Percentiles rank a stretch among this genome's conserved stretches.
Conservation (phyloP, 2,113 vertebrate genomes). For the Kryptolebias marmoratus region DNA sequence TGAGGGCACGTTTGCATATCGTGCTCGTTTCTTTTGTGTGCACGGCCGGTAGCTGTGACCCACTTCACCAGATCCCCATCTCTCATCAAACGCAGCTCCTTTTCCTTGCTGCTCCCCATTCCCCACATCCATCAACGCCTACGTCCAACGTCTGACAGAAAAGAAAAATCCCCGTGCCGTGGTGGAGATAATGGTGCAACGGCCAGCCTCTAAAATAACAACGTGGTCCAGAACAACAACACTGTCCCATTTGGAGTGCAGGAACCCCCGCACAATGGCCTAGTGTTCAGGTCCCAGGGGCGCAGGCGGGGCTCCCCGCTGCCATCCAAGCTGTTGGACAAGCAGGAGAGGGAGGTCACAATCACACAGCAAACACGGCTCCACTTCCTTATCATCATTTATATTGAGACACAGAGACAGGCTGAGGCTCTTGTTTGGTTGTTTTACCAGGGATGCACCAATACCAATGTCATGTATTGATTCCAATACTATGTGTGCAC, state of each 20-base stretch:
- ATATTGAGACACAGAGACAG: slow-evolving; percentile 1
- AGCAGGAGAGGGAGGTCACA: slow-evolving; percentile 60
- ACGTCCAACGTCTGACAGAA: slow-evolving; percentile 40
- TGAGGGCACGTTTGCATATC: slow-evolving; percentile 49
- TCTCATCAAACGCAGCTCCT: slow-evolving; percentile 28
- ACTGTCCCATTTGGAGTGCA: slow-evolving; percentile 65
- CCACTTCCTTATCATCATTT: slow-evolving; percentile 52
- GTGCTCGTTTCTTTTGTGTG: slow-evolving; percentile 50
- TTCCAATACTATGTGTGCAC: too few species aligned
- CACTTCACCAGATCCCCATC: slow-evolving; percentile 57
- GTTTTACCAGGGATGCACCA: not conserved
- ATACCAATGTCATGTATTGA: too few species aligned
- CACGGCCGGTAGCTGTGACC: slow-evolving; percentile 57
- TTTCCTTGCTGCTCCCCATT: slow-evolving; percentile 19
- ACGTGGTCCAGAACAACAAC: slow-evolving; percentile 71
- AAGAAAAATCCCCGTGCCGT: slow-evolving; percentile 42
- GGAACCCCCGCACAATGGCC: slow-evolving; percentile 70
- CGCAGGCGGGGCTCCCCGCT: slow-evolving; percentile 62
- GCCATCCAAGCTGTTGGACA: slow-evolving; percentile 62
- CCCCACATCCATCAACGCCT: slow-evolving; percentile 44
- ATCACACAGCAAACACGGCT: slow-evolving; percentile 51
- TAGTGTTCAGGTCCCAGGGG: slow-evolving; percentile 70
- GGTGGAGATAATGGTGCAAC: slow-evolving; percentile 57
- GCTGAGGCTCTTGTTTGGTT: not conserved
- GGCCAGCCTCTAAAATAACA: slow-evolving; percentile 74